Conservation (phyloP, 2,888 invertebrate genomes). For the Agonopterix arenella region DNA sequence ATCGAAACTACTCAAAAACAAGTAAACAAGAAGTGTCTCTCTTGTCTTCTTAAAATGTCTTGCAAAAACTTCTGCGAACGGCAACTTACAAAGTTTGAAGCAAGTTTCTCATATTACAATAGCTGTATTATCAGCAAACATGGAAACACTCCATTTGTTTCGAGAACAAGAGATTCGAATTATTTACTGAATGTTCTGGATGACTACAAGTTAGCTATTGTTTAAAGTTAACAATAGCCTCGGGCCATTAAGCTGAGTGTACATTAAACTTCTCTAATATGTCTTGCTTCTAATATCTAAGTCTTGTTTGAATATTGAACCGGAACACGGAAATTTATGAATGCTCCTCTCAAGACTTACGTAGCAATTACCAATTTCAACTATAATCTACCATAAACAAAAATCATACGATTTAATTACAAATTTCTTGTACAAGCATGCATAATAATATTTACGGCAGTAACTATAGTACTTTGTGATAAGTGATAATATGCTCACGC, state of each 20-base stretch:
- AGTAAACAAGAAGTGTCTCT: too few species aligned
- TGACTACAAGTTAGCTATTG: conserved; percentile 7
- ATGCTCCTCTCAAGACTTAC: neutral
- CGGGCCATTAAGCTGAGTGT: conserved; percentile 2
- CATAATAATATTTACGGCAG: too few species aligned
- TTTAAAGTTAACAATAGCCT: conserved; percentile 5
- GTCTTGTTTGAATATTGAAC: neutral
- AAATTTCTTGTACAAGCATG: too few species aligned
- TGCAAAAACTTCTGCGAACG: too few species aligned
- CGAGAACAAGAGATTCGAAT: conserved; percentile 4
- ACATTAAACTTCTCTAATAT: neutral
- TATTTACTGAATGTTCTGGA: conserved; percentile 4
- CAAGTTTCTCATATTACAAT: neutral
- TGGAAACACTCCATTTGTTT: conserved; percentile 2
- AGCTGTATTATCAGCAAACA: conserved; percentile 1
- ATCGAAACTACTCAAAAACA: too few species aligned
- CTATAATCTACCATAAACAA: too few species aligned
- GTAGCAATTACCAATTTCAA: too few species aligned
- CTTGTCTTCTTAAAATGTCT: too few species aligned
- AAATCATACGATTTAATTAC: too few species aligned
- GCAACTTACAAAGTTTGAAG: too few species aligned
- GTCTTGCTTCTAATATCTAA: neutral
- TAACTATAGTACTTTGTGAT: too few species aligned
- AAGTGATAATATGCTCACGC: too few species aligned
- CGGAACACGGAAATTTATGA: neutral